These are phyloP conservation scores for Myxocyprinus asiaticus DNA, from an alignment of 2,113 vertebrate genomes.

Conservation along the genomic window DNA sequence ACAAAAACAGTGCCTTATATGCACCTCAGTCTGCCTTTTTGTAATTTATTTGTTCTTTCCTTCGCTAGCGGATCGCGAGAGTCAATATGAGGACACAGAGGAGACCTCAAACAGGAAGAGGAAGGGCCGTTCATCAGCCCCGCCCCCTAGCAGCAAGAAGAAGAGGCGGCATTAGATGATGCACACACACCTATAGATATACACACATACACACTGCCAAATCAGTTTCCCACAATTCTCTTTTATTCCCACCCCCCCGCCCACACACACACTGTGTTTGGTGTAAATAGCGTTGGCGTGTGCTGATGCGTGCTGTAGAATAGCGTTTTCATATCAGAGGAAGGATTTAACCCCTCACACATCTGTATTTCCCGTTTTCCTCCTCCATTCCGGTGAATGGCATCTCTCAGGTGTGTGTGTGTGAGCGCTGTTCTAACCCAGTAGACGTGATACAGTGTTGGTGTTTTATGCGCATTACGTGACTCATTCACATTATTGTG, in stretches of 20 bases:
- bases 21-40: no score
- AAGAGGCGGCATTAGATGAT: conserved; percentile 71
- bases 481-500: no score
- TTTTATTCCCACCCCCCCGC: neutral
- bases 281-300: neutral
- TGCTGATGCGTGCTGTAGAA: neutral
- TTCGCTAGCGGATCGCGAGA: conserved; percentile 83
- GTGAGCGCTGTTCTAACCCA: conserved; percentile 10
- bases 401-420: neutral
- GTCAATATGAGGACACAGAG: conserved; percentile 82
- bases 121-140: conserved; percentile 73
- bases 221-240: neutral
- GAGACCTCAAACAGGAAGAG: conserved; percentile 83
- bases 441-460: conserved; percentile 4
- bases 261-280: neutral
- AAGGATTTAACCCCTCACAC: neutral
- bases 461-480: neutral
- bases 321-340: neutral
- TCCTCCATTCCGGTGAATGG: neutral
- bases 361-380: neutral
- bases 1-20: no score
- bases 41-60: no score
- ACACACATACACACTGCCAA: conserved; percentile 41
- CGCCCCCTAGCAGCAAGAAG: conserved; percentile 80
- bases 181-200: no score